These are phyloP conservation scores for Porites divaricata DNA, from an alignment of 92 coral and sea anemone species.

Conservation along the genomic window DNA sequence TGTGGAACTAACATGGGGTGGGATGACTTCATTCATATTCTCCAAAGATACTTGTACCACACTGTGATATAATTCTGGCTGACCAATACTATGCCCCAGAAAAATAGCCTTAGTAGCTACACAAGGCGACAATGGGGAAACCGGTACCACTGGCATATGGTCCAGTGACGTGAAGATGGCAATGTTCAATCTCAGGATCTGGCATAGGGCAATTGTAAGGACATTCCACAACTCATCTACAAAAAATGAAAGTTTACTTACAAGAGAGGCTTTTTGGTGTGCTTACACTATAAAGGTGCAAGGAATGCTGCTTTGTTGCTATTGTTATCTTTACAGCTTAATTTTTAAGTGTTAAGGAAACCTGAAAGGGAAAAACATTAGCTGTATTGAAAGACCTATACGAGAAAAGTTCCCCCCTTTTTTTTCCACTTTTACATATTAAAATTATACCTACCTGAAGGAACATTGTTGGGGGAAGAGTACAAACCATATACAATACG, in stretches of 20 bases:
- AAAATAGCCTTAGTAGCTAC: constrained; percentile 30
- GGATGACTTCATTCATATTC: constrained; percentile 12
- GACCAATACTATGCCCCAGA: constrained; percentile 50
- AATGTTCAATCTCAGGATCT: constrained; percentile 41
- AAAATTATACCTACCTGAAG: too few relatives aligned
- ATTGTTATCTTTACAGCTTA: too few relatives aligned
- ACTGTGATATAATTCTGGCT: constrained; percentile 49
- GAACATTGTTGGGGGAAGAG: too few relatives aligned
- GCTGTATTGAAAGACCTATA: too few relatives aligned
- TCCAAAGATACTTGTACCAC: constrained; percentile 36
- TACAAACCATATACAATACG: too few relatives aligned
- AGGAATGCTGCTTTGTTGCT: too few relatives aligned
- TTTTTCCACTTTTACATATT: too few relatives aligned
- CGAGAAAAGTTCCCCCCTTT: too few relatives aligned
- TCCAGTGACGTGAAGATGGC: constrained; percentile 53
- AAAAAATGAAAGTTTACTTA: not conserved
- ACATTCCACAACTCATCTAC: constrained; percentile 63
- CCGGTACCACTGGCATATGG: constrained; percentile 67
- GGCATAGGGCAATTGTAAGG: constrained; percentile 43
- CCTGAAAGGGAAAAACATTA: too few relatives aligned
- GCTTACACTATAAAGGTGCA: not conserved
- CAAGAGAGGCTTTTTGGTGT: constrained; percentile 1
- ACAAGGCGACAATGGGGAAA: constrained; percentile 44
- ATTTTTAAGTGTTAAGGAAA: too few relatives aligned
- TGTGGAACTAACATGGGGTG: constrained; percentile 31